Evolutionary conservation across 1,140 invertebrate genomes (phyloP), one percentile per base, ranked within the genome.

Genomic region (Brachionus asplanchnoidis): DNA sequence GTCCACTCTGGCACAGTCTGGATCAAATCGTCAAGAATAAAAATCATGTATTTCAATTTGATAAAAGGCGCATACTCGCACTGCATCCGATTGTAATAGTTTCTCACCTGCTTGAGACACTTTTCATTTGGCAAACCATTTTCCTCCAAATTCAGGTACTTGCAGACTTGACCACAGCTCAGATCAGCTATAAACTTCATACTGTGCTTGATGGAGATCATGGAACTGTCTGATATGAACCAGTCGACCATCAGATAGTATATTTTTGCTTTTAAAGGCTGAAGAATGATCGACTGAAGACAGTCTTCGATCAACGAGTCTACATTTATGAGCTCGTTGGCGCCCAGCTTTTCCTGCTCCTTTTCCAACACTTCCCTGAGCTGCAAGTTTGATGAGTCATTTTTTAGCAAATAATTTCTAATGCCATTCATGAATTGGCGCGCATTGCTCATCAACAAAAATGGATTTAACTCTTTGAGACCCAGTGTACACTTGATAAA

Each of bases 21-120:
- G 2, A 77, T 26, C 42, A 50, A 26, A 50, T 77, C 73, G 28
- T 77, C 46, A 12, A 77, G 14, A 0, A 77, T 77, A 28, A 77
- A 77, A 11, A 77, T 14, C 8, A 77, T 17, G 32, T 77, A 77
- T 46, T 77, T 77, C 28, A 77, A 28, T 50, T 77, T 77, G 46
- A 77, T 77, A 12, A 77, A 77, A 12, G 73, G 73, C 26, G 73
- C 73, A 50, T 77, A 77, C 46, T 77, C 73, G 46, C 73, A 77
- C 46, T 77, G 73, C 73, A 77, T 77, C 20, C 73, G 14, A 28
- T 77, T 77, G 42, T 77, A 77, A 26, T 77, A 77, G 32, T 77
- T 77, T 50, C 73, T 46, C 4, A 77, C 2, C 26, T 77, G 42
- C 28, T 28, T 77, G 4, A 77, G 23, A 26, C 42, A 28, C 9